Evolutionary conservation across 2,113 vertebrate genomes (phyloP).

Genomic region (Malurus alboscapulatus): DNA sequence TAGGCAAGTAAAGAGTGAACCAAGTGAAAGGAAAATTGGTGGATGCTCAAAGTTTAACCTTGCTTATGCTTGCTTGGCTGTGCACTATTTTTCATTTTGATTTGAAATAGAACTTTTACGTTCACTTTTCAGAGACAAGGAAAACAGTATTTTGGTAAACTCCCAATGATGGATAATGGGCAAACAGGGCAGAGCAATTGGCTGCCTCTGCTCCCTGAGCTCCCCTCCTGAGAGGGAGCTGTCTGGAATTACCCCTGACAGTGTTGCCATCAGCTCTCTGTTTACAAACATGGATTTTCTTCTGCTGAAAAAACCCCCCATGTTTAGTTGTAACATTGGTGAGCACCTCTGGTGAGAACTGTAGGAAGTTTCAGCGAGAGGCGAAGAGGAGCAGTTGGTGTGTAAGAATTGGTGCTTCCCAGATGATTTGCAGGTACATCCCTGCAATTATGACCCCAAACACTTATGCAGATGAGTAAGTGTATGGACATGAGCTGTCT

Average conservation of each 20-base stretch:
- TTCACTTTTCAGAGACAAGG: not conserved
- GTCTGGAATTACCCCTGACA: not conserved
- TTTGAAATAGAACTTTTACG: not conserved
- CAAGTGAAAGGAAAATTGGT: not conserved
- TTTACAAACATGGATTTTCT: not conserved
- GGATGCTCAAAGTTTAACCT: not conserved
- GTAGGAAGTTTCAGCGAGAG: not conserved
- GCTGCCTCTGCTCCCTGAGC: not conserved
- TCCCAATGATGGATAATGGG: not conserved
- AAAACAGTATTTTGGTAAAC: not conserved
- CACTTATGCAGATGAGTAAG: slow-evolving; percentile 37
- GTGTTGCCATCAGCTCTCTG: fast-evolving
- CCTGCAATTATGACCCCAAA: slow-evolving; percentile 42
- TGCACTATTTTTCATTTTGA: not conserved
- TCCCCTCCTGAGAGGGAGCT: not conserved
- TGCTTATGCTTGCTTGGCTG: not conserved
- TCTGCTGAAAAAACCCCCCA: not conserved
- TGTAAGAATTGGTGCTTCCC: not conserved
- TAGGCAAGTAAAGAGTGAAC: not conserved
- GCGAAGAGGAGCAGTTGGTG: not conserved
- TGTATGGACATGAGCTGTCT: slow-evolving; percentile 37
- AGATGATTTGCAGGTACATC: slow-evolving; percentile 25
- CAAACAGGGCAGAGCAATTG: not conserved
- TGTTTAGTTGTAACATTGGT: not conserved
- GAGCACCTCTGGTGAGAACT: not conserved